These are phyloP conservation scores for human (Homo sapiens) DNA, from an alignment of 2,113 vertebrate species.

Conservation along the genomic window DNA sequence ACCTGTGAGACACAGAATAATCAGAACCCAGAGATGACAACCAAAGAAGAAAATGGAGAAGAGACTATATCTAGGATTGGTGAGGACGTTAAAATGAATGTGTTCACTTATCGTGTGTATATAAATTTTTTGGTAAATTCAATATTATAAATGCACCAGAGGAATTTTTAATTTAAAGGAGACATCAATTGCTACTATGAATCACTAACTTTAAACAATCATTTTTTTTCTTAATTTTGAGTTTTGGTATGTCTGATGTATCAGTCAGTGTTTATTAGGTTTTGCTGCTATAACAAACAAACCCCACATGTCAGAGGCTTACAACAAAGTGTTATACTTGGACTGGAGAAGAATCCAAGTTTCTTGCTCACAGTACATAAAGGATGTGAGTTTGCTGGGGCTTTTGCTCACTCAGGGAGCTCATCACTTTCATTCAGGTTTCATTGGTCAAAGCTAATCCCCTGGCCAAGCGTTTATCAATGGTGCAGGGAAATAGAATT, in stretches of 20 bases:
- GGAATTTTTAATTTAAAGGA: neutral
- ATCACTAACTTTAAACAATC: neutral
- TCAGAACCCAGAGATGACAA: neutral
- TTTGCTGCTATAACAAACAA: neutral
- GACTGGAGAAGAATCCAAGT: neutral
- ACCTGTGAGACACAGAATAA: neutral
- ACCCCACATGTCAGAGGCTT: neutral
- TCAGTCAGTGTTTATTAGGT: neutral
- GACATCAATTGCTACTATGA: neutral
- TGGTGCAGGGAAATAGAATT: neutral
- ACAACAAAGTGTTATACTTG: neutral
- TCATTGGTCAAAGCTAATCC: neutral
- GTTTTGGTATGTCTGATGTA: neutral
- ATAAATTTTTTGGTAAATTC: neutral
- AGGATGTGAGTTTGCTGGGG: neutral
- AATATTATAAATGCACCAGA: neutral
- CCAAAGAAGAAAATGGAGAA: neutral
- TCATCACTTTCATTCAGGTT: neutral
- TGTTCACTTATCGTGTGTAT: neutral
- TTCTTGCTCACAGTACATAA: neutral
- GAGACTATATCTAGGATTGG: neutral
- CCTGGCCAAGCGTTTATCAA: neutral
- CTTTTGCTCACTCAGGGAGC: neutral
- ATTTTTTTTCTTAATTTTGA: neutral
- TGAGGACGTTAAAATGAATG: neutral